A percentile compares a stretch with the other conserved stretches of the same genome.
Evolutionary conservation across 2,797 vertebrate species (phyloP).

Genomic region (Anolis apletophallus): DNA sequence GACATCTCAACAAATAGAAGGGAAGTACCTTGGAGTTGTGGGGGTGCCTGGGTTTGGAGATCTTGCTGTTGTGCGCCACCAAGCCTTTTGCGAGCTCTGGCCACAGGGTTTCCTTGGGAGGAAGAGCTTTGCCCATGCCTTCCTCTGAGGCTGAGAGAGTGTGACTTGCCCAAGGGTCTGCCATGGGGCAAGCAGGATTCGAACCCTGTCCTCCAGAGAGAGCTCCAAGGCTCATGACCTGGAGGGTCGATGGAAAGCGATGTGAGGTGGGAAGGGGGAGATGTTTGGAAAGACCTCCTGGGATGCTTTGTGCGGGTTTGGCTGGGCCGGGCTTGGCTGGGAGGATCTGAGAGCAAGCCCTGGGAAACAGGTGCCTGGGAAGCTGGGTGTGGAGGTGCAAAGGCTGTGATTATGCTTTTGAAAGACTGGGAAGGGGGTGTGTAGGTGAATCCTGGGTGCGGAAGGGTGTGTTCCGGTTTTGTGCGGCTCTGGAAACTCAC

Average conservation of each 20-base stretch:
- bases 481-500: neutral
- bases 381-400: neutral
- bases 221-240: too few species aligned
- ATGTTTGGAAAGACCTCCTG: neutral
- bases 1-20: neutral
- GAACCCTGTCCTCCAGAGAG: too few species aligned
- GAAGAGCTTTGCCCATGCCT: too few species aligned
- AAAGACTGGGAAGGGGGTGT: neutral
- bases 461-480: neutral
- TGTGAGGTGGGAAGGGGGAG: neutral
- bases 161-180: too few species aligned
- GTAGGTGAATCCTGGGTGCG: neutral
- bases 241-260: neutral
- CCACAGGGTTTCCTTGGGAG: too few species aligned
- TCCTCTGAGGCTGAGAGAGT: too few species aligned
- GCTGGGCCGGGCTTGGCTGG: neutral
- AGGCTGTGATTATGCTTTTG: neutral
- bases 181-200: too few species aligned
- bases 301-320: neutral
- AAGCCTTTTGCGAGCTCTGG: too few species aligned
- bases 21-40: too few species aligned
- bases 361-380: conserved; percentile 16
- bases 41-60: neutral
- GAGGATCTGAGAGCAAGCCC: neutral
- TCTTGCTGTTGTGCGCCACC: too few species aligned